These are phyloP conservation scores for Bugulina stolonifera DNA, from an alignment of 2,888 invertebrate species.

Conservation along the genomic window DNA sequence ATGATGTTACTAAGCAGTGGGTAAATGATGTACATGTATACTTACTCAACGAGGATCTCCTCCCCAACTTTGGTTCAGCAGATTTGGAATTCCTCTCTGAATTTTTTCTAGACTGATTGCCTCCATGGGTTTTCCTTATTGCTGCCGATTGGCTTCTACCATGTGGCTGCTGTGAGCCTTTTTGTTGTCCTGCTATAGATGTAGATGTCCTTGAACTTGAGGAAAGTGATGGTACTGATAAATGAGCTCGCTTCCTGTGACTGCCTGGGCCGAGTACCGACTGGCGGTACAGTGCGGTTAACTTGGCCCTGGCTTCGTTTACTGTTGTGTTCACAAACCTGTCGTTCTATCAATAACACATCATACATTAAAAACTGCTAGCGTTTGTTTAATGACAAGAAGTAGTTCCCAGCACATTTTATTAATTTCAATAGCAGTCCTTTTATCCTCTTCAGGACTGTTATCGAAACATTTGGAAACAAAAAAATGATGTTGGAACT, in stretches of 20 bases:
- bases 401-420: too few species aligned
- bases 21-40: too few species aligned
- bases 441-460: too few species aligned
- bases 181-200: neutral
- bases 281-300: slow-evolving; percentile 11
- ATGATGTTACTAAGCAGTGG: too few species aligned
- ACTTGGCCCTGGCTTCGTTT: neutral
- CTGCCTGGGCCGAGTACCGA: slow-evolving; percentile 3
- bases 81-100: neutral
- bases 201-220: neutral
- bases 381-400: too few species aligned
- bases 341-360: slow-evolving; percentile 15
- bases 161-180: neutral
- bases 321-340: slow-evolving; percentile 20
- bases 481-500: too few species aligned
- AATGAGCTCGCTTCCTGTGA: neutral
- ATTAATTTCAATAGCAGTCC: too few species aligned
- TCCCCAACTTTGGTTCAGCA: neutral
- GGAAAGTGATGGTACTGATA: neutral
- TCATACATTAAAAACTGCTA: too few species aligned
- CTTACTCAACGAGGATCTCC: neutral
- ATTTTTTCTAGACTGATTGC: neutral
- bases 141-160: neutral
- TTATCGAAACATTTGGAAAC: too few species aligned
- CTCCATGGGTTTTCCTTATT: too few species aligned